Percentiles rank a stretch among this genome's conserved stretches.
These are phyloP conservation scores for Sinohyriopsis cumingii DNA, from an alignment of 2,888 invertebrate species.

Conservation along the genomic window DNA sequence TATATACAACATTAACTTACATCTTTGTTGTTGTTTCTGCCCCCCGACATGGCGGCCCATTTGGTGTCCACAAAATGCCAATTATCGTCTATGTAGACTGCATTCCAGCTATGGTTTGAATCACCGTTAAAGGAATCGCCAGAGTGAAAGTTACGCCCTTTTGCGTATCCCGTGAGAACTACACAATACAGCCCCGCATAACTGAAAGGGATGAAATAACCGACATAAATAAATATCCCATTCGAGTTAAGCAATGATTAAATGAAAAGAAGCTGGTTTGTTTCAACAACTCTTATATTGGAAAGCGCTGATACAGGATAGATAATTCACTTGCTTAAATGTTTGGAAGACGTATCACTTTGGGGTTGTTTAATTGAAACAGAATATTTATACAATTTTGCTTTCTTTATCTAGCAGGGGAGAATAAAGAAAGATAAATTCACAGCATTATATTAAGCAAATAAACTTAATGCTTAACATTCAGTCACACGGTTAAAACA, in stretches of 20 bases:
- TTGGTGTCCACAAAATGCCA: slow-evolving; percentile 50
- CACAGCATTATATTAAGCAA: background rate
- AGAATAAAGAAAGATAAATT: background rate
- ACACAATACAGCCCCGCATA: slow-evolving; percentile 48
- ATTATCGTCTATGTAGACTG: slow-evolving; percentile 43
- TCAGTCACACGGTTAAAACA: too few relatives aligned
- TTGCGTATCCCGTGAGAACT: slow-evolving; percentile 43
- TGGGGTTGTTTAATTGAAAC: too few relatives aligned
- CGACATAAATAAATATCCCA: background rate
- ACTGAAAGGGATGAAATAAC: slow-evolving; percentile 15
- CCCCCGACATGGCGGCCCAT: slow-evolving; percentile 40
- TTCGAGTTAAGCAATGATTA: background rate
- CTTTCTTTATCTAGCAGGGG: background rate
- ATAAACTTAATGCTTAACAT: too few relatives aligned
- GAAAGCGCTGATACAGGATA: too few relatives aligned
- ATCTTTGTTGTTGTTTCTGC: slow-evolving; percentile 27
- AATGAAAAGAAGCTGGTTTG: too few relatives aligned
- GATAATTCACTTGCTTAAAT: too few relatives aligned
- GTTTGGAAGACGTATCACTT: too few relatives aligned
- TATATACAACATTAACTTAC: too few relatives aligned
- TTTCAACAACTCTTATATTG: too few relatives aligned
- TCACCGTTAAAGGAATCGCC: slow-evolving; percentile 40
- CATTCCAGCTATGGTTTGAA: slow-evolving; percentile 52
- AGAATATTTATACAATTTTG: too few relatives aligned
- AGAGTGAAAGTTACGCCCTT: slow-evolving; percentile 42